phyloP scores from a whole-genome alignment of 2,888 invertebrate species.

The Pammene aurita region DNA sequence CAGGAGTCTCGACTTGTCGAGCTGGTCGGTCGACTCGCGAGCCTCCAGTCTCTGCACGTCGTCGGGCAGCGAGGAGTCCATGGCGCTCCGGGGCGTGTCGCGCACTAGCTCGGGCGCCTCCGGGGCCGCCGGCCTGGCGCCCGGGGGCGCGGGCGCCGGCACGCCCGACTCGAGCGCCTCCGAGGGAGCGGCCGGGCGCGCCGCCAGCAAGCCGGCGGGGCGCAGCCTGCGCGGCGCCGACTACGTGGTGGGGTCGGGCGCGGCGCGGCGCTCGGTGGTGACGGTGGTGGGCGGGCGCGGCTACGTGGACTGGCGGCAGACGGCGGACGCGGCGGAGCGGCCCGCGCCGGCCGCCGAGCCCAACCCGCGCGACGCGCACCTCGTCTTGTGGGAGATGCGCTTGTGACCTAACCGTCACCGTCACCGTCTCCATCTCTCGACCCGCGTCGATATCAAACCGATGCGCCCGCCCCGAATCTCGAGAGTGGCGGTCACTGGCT shows the following conservation, averaged over 20 bases:
- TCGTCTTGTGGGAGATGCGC: slow-evolving; percentile 92
- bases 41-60: slow-evolving; percentile 92
- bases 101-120: slow-evolving; percentile 90
- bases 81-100: slow-evolving; percentile 89
- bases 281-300: slow-evolving; percentile 95
- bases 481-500: slow-evolving; percentile 23
- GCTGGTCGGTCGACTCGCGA: slow-evolving; percentile 94
- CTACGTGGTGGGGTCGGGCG: slow-evolving; percentile 70
- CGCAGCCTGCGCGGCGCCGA: slow-evolving; percentile 73
- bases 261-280: slow-evolving; percentile 89
- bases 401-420: slow-evolving; percentile 61
- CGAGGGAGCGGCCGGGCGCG: slow-evolving; percentile 53
- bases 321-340: slow-evolving; percentile 85
- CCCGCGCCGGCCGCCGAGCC: slow-evolving; percentile 84
- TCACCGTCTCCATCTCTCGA: slow-evolving; percentile 19
- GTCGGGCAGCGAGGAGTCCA: slow-evolving; percentile 93
- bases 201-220: slow-evolving; percentile 61
- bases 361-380: slow-evolving; percentile 93
- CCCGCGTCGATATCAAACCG: slow-evolving; percentile 27
- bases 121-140: slow-evolving; percentile 83
- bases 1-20: slow-evolving; percentile 91
- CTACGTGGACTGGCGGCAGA: slow-evolving; percentile 93
- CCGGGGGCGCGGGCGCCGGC: slow-evolving; percentile 76
- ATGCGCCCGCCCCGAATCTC: neutral
- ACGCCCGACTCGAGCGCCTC: slow-evolving; percentile 73